Conservation (phyloP, 2,888 invertebrate species). For the Tenodera sinensis region DNA sequence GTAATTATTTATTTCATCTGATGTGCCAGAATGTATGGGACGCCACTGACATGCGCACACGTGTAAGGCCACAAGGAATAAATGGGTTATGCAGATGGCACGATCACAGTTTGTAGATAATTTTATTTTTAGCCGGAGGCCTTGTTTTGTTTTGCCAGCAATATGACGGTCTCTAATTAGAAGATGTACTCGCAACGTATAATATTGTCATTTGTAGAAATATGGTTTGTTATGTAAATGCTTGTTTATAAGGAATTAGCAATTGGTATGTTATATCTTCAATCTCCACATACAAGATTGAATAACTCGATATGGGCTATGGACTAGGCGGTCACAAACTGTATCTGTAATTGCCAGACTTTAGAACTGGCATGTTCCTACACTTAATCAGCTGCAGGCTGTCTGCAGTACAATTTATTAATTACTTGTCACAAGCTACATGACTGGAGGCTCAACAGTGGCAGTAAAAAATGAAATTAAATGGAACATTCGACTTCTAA, state of each 20-base stretch:
- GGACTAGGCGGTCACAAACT: neutral
- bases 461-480: neutral
- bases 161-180: neutral
- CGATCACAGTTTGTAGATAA: neutral
- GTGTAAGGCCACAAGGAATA: neutral
- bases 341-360: neutral
- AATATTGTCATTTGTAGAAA: neutral
- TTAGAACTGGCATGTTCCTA: neutral
- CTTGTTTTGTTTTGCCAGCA: neutral
- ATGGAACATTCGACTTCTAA: neutral
- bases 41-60: neutral
- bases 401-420: neutral
- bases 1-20: too few relatives aligned
- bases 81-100: neutral
- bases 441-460: neutral
- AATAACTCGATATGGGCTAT: neutral
- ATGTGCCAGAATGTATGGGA: neutral
- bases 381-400: neutral
- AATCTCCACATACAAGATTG: neutral
- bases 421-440: neutral
- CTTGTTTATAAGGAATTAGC: neutral
- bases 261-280: neutral
- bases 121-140: neutral
- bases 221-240: neutral
- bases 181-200: neutral